A percentile compares a stretch with the other conserved stretches of the same genome.
These are phyloP conservation scores for Colistium nudipinnis DNA, from an alignment of 2,113 vertebrate genomes.

Conservation along the genomic window DNA sequence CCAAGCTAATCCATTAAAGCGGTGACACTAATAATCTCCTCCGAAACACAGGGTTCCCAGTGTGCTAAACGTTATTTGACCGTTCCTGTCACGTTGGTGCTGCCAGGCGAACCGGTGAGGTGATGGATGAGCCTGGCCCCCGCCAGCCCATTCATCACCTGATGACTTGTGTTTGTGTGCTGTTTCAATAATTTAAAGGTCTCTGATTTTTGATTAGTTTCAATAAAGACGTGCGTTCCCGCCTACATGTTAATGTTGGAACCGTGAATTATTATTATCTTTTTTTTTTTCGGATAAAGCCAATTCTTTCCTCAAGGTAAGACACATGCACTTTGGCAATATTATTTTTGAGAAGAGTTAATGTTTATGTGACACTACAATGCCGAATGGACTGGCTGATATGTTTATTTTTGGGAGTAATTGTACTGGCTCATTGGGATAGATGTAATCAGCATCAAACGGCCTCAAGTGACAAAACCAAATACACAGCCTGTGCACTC, in stretches of 20 bases:
- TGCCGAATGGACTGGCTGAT: constrained; percentile 1
- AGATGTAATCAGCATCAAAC: constrained; percentile 58
- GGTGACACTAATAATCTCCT: constrained; percentile 81
- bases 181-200: constrained; percentile 52
- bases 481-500: constrained; percentile 52
- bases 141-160: constrained; percentile 72
- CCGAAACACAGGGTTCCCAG: constrained; percentile 73
- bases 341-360: not conserved
- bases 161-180: constrained; percentile 66
- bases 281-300: not conserved
- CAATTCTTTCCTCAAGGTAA: constrained; percentile 8
- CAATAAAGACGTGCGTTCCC: constrained; percentile 27
- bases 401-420: constrained; percentile 52
- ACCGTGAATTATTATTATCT: no score
- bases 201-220: constrained; percentile 58
- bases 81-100: constrained; percentile 76
- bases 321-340: not conserved
- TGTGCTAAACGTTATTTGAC: constrained; percentile 84
- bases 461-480: constrained; percentile 47
- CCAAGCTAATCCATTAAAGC: constrained; percentile 81
- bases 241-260: not conserved
- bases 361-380: constrained; percentile 9
- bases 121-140: constrained; percentile 79
- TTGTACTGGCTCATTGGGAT: constrained; percentile 38
- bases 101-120: constrained; percentile 58